phyloP scores from a whole-genome alignment of 2,113 vertebrate genomes.

The Castor canadensis region DNA sequence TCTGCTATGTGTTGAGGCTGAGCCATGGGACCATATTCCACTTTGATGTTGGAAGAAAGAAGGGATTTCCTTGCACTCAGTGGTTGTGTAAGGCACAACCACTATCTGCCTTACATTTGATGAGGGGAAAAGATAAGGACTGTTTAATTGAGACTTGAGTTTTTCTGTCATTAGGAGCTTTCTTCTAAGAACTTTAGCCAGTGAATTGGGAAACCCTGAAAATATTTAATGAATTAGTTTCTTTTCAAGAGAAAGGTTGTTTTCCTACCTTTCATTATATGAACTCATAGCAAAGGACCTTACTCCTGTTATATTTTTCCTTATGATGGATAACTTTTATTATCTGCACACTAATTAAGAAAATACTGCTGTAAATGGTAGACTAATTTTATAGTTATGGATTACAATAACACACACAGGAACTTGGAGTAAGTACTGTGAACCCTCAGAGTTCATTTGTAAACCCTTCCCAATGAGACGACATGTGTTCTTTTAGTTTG shows the following conservation, averaged over 20 bases:
- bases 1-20: background rate
- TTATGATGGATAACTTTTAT: conserved; percentile 28
- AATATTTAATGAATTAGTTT: conserved; percentile 5
- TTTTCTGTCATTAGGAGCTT: conserved; percentile 2
- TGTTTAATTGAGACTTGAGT: background rate
- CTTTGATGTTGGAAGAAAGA: background rate
- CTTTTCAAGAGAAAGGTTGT: background rate
- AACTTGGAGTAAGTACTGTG: background rate
- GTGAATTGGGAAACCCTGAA: background rate
- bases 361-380: conserved; percentile 10
- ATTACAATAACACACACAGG: background rate
- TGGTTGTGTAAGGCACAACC: background rate
- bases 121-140: background rate
- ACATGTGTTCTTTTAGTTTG: background rate
- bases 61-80: background rate
- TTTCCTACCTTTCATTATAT: background rate
- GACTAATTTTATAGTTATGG: conserved; percentile 4
- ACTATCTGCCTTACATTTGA: background rate
- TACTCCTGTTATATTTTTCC: background rate
- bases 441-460: background rate
- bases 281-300: conserved; percentile 1
- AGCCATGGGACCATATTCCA: background rate
- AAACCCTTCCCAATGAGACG: background rate
- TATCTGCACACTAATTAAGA: background rate
- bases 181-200: too few relatives aligned